These are phyloP conservation scores for Drosophila prolongata DNA, from an alignment of 2,888 invertebrate genomes.

Conservation along the genomic window DNA sequence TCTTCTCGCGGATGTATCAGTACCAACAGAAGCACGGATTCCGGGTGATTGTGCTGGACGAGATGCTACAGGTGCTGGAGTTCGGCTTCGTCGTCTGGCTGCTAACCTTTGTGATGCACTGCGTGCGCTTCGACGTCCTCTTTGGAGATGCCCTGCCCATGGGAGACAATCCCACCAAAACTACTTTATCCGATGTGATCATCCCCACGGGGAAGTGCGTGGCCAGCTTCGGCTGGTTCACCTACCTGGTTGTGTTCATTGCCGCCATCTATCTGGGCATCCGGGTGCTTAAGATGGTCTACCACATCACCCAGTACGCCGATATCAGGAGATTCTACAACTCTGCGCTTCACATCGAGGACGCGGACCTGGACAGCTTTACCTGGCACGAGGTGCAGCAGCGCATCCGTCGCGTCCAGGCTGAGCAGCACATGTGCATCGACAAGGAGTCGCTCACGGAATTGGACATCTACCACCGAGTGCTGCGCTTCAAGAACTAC, in stretches of 20 bases:
- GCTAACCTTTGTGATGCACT: conserved; percentile 93
- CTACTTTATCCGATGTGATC: conserved; percentile 88
- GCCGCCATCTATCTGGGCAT: conserved; percentile 91
- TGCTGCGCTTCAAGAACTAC: conserved; percentile 98
- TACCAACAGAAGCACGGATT: conserved; percentile 99
- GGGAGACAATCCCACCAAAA: conserved; percentile 83
- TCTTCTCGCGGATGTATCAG: conserved; percentile 97
- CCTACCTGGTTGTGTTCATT: conserved; percentile 90
- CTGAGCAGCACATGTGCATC: conserved; percentile 98
- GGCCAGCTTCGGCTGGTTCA: conserved; percentile 86
- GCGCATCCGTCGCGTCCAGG: conserved; percentile 94
- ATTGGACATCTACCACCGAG: conserved; percentile 98
- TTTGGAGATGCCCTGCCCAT: conserved; percentile 86
- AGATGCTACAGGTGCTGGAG: conserved; percentile 91
- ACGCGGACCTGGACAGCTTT: conserved; percentile 93
- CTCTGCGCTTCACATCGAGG: conserved; percentile 93
- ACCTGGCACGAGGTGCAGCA: conserved; percentile 97
- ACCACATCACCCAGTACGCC: conserved; percentile 93
- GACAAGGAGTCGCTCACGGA: conserved; percentile 97
- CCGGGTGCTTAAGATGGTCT: conserved; percentile 90
- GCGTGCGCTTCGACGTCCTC: conserved; percentile 93
- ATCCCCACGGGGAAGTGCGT: conserved; percentile 87
- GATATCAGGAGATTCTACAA: conserved; percentile 97
- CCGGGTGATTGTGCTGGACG: conserved; percentile 93
- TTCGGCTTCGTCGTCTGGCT: conserved; percentile 95